Percentiles rank a stretch among this genome's conserved stretches.
Conservation (phyloP, 2,797 vertebrate genomes). For the Sciurus vulgaris region DNA sequence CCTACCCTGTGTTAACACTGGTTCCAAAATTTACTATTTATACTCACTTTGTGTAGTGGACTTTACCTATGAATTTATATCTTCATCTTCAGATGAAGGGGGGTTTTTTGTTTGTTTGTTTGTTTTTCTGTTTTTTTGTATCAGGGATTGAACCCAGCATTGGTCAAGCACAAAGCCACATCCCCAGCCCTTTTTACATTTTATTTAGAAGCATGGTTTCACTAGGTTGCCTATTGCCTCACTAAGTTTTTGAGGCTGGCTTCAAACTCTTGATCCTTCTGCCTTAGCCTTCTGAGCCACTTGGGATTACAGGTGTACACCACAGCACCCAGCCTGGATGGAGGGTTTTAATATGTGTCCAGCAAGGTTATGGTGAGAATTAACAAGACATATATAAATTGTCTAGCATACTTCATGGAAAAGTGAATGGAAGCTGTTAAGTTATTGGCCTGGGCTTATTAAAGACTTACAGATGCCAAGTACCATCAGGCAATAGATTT, state of each 20-base stretch:
- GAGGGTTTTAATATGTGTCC: background rate
- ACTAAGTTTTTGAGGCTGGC: too few species aligned
- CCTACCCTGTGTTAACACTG: background rate
- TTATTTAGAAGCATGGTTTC: too few species aligned
- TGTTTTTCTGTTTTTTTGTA: too few species aligned
- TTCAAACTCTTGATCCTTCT: too few species aligned
- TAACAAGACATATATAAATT: background rate
- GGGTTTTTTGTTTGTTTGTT: too few species aligned
- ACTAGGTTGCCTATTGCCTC: too few species aligned
- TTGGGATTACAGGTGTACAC: too few species aligned
- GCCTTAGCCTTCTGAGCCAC: too few species aligned
- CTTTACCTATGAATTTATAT: background rate
- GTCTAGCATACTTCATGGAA: background rate
- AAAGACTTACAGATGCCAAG: background rate
- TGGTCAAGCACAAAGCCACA: too few species aligned
- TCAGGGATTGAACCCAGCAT: too few species aligned
- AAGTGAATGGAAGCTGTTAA: conserved; percentile 16
- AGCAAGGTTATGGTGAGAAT: background rate
- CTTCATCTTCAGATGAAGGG: background rate
- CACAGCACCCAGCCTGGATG: too few species aligned
- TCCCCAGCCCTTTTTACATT: too few species aligned
- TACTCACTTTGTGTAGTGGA: background rate
- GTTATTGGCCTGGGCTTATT: background rate
- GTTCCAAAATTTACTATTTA: background rate
- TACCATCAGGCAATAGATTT: background rate